Percentiles rank a stretch among this genome's conserved stretches.
These are phyloP conservation scores for Lepilemur septentrionalis DNA, from an alignment of 2,797 vertebrate species.

Conservation along the genomic window DNA sequence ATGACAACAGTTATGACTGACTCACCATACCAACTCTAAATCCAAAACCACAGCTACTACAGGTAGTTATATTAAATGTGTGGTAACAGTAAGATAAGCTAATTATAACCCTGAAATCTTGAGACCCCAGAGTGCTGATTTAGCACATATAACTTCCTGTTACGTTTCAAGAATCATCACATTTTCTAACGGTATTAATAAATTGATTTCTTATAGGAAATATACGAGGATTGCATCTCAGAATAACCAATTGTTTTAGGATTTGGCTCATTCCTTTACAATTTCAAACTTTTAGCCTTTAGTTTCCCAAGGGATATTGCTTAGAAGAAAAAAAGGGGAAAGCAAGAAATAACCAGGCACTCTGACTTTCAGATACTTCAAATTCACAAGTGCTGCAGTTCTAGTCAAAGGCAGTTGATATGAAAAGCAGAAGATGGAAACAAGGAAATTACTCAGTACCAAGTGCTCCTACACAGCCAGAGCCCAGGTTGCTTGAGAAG, in stretches of 20 bases:
- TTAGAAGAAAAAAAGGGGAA: neutral
- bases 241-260: conserved; percentile 10
- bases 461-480: neutral
- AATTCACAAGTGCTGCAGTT: conserved; percentile 36
- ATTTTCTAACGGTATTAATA: conserved; percentile 61
- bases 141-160: neutral
- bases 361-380: conserved; percentile 31
- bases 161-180: conserved; percentile 65
- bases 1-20: conserved; percentile 15
- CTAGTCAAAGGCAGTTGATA: neutral
- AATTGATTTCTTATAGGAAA: conserved; percentile 62
- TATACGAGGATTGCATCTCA: conserved; percentile 26
- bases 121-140: conserved; percentile 49
- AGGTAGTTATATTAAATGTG: neutral
- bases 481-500: neutral
- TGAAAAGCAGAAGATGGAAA: neutral
- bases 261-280: conserved; percentile 28
- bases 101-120: conserved; percentile 40
- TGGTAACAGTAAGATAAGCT: neutral
- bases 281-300: conserved; percentile 39
- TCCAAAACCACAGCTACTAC: conserved; percentile 48
- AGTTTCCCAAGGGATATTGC: neutral
- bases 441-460: neutral
- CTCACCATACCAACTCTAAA: neutral
- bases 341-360: conserved; percentile 2